Evolutionary conservation across 2,797 vertebrate species (phyloP).

Genomic region (Rhinichthys osculus): DNA sequence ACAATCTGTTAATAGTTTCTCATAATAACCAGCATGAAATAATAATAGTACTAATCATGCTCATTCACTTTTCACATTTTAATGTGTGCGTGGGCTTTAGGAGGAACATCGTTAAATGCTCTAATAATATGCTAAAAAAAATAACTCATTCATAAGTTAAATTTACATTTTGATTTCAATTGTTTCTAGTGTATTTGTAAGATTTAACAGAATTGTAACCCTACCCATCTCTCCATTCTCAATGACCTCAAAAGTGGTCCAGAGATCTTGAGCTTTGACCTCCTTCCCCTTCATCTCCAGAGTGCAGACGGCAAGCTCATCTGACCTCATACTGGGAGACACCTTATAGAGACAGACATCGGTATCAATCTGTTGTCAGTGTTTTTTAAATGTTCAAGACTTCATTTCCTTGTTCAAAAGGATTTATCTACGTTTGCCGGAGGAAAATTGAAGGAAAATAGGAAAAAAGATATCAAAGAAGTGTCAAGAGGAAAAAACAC

Average conservation of each 20-base stretch:
- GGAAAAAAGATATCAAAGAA: constrained; percentile 24
- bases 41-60: constrained; percentile 64
- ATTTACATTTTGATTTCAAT: neutral
- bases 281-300: constrained; percentile 84
- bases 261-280: constrained; percentile 78
- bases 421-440: constrained; percentile 11
- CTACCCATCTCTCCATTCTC: constrained; percentile 96
- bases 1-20: constrained; percentile 68
- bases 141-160: neutral
- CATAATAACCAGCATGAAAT: constrained; percentile 72
- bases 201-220: neutral
- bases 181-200: neutral
- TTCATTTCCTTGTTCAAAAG: constrained; percentile 4
- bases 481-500: constrained; percentile 6
- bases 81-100: constrained; percentile 36
- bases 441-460: constrained; percentile 21
- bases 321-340: constrained; percentile 87
- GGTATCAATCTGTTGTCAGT: neutral
- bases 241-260: constrained; percentile 93
- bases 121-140: constrained; percentile 24
- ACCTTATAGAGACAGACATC: constrained; percentile 73
- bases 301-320: constrained; percentile 84
- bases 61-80: constrained; percentile 45
- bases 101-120: constrained; percentile 29
- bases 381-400: neutral